These are phyloP conservation scores for Ricordea florida DNA, from an alignment of 92 coral and sea anemone genomes.

Conservation along the genomic window DNA sequence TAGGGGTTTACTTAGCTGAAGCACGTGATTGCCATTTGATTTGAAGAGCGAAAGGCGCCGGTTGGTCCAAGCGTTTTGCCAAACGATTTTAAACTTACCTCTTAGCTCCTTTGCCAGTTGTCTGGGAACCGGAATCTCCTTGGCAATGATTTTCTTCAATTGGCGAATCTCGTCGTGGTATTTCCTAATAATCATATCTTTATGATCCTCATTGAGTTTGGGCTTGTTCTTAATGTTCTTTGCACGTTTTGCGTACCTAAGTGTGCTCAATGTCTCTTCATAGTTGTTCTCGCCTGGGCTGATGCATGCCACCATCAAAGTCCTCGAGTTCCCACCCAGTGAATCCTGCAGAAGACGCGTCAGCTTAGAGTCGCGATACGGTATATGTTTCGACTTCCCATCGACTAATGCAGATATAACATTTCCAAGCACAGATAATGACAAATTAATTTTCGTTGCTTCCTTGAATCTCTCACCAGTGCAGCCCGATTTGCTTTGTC, in stretches of 20 bases:
- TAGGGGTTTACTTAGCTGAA: too few relatives aligned
- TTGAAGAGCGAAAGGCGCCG: background rate
- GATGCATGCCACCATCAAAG: conserved; percentile 83
- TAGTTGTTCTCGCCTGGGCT: conserved; percentile 84
- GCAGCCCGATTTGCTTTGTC: conserved; percentile 87
- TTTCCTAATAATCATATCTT: conserved; percentile 73
- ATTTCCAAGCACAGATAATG: conserved; percentile 85
- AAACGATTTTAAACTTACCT: conserved; percentile 22
- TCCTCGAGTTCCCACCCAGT: conserved; percentile 82
- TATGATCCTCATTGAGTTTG: conserved; percentile 79
- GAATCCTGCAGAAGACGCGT: conserved; percentile 86
- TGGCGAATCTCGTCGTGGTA: conserved; percentile 82
- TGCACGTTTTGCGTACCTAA: conserved; percentile 80
- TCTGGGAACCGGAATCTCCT: conserved; percentile 73
- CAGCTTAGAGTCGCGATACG: conserved; percentile 92
- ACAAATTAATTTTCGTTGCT: conserved; percentile 83
- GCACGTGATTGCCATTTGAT: too few relatives aligned
- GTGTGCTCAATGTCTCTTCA: conserved; percentile 77
- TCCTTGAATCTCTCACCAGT: conserved; percentile 88
- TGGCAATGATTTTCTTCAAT: conserved; percentile 74
- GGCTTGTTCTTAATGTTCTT: conserved; percentile 79
- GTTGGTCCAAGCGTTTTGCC: background rate
- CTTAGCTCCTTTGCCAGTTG: conserved; percentile 54
- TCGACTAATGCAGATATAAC: conserved; percentile 87
- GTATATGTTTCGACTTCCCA: conserved; percentile 73